phyloP scores from a whole-genome alignment of 2,113 vertebrate species.

The Actinemys pallida region DNA sequence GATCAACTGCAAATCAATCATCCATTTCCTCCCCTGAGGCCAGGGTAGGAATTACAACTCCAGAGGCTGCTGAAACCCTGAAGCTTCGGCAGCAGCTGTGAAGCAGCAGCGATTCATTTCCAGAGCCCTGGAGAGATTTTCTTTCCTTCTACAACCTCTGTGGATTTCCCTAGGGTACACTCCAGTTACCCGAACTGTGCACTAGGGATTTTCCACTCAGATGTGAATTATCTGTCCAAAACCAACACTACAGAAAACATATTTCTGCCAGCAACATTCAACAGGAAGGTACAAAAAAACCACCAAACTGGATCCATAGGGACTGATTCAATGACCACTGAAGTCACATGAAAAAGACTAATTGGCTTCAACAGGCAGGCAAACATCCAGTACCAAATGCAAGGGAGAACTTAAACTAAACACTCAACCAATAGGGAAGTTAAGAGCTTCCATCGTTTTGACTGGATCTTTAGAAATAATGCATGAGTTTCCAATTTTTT shows the following conservation, averaged over 20 bases:
- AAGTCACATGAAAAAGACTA: neutral
- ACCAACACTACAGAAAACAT: neutral
- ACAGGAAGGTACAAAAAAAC: neutral
- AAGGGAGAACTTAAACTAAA: neutral
- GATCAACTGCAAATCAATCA: rapidly evolving
- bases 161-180: neutral
- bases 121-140: neutral
- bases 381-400: neutral
- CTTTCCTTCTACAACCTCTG: neutral
- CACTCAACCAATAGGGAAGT: neutral
- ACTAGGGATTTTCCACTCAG: neutral
- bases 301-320: neutral
- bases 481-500: neutral
- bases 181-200: neutral
- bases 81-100: rapidly evolving
- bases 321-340: neutral
- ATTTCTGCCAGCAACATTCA: neutral
- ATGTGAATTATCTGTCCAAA: neutral
- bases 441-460: neutral
- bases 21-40: rapidly evolving
- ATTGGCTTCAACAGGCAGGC: neutral
- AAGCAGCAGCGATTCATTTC: neutral
- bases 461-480: neutral
- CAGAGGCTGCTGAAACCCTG: neutral
- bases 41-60: neutral